Conservation (phyloP, 64 coral and sea anemone species). For the Montipora efflorescens region DNA sequence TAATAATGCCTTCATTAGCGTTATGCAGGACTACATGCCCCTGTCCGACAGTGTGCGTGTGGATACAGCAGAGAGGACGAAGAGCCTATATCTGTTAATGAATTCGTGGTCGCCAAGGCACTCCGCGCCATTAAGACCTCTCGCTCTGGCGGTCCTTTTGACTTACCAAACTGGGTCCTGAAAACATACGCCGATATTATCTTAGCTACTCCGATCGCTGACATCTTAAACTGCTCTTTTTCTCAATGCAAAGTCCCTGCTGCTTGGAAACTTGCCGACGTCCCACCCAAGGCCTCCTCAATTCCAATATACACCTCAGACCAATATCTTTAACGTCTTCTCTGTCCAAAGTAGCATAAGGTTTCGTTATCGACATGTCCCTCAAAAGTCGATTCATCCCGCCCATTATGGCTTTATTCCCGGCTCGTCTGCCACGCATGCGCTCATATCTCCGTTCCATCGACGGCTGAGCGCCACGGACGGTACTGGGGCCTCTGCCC, state of each 20-base stretch:
- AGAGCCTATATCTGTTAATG: not conserved
- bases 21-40: not conserved
- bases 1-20: not conserved
- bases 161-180: too few species aligned
- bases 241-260: not conserved
- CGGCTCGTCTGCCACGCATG: too few species aligned
- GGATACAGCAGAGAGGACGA: not conserved
- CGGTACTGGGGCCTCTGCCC: too few species aligned
- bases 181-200: not conserved
- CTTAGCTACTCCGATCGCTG: not conserved
- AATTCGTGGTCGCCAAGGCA: too few species aligned
- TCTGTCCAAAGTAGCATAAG: not conserved
- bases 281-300: not conserved
- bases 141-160: too few species aligned
- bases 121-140: too few species aligned
- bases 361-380: not conserved
- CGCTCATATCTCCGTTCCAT: too few species aligned
- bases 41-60: not conserved
- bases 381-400: not conserved
- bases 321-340: not conserved
- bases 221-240: not conserved
- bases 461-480: too few species aligned
- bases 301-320: not conserved
- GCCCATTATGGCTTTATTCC: too few species aligned
- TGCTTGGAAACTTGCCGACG: not conserved